A percentile compares a stretch with the other conserved stretches of the same genome.
These are phyloP conservation scores for Trachelipus rathkii DNA, from an alignment of 1,140 invertebrate species.

Conservation along the genomic window DNA sequence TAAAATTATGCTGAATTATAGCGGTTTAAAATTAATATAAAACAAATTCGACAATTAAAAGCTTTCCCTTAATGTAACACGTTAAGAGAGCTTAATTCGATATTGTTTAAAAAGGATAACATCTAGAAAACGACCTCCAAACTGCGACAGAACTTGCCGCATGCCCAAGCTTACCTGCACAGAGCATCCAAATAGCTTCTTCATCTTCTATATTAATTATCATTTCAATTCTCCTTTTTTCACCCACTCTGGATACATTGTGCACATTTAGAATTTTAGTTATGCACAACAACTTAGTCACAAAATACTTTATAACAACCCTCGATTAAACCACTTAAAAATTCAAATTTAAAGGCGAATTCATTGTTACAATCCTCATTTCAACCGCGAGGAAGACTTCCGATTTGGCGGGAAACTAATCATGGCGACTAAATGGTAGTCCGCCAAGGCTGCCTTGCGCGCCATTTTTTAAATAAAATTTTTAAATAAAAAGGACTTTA, in stretches of 20 bases:
- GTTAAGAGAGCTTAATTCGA: not conserved
- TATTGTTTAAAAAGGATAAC: not conserved
- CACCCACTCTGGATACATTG: conserved; percentile 9
- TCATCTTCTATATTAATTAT: conserved; percentile 5
- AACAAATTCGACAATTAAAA: not conserved
- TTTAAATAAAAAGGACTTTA: not conserved
- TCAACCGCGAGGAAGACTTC: not conserved
- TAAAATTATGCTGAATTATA: not conserved
- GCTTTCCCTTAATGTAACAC: too few species aligned
- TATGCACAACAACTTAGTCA: not conserved
- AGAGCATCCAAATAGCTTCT: not conserved
- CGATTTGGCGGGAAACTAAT: conserved; percentile 8
- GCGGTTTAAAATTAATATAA: not conserved
- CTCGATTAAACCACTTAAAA: conserved; percentile 7
- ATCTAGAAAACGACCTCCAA: not conserved
- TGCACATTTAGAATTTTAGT: not conserved
- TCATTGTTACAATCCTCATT: not conserved
- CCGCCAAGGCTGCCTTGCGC: conserved; percentile 3
- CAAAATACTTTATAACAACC: conserved; percentile 6
- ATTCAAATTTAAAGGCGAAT: not conserved
- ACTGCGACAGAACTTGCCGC: not conserved
- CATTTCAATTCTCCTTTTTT: not conserved
- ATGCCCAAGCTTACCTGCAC: not conserved
- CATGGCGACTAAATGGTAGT: conserved; percentile 4
- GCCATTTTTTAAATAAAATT: conserved; percentile 6